Evolutionary conservation across 2,888 invertebrate genomes (phyloP), one percentile per base, ranked within the genome.

Genomic region (Meteorus colon): DNA sequence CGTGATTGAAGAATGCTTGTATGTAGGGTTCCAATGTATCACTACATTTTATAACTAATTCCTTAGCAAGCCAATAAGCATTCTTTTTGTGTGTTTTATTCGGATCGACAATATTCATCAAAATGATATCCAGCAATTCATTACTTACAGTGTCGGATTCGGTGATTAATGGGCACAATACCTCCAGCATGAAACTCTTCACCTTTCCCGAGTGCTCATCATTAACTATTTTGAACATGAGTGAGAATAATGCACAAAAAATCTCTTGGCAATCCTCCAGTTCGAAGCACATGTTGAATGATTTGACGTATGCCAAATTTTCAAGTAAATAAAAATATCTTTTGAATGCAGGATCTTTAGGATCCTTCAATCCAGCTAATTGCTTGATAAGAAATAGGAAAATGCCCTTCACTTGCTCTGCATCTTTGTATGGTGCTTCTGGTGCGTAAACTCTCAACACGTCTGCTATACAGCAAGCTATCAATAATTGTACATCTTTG

Each of bases 251-350:
- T 16, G 95, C 95, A 87, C 97, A 96, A 91, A 98, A 98, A 84
- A 99, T 97, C 90, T 98, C 97, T 90, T 98, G 98, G 85, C 97
- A 97, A 91, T 98, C 98, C 89, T 98, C 98, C 76, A 99, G 91
- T 89, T 99, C 98, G 88, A 98, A 97, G 90, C 98, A 98, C 95
- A 99, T 98, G 90, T 98, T 98, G 90, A 99, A 98, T 0, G 98
- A 97, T 90, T 99, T 99, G 51, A 98, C 98, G 90, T 97, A 98
- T 0, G 98, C 98, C 84, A 99, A 91, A 90, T 98, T 99, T 91
- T 99, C 98, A 75, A 99, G 91, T 69, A 99, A 92, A 90, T 99
- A 99, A 91, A 98, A 98, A 90, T 98, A 98, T 82, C 98, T 93
- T 90, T 98, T 98, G 90, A 98, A 99, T 2, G 98, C 97, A 4